Evolutionary conservation across 2,797 vertebrate genomes (phyloP).

Genomic region (Enteromius thamalakanensis): DNA sequence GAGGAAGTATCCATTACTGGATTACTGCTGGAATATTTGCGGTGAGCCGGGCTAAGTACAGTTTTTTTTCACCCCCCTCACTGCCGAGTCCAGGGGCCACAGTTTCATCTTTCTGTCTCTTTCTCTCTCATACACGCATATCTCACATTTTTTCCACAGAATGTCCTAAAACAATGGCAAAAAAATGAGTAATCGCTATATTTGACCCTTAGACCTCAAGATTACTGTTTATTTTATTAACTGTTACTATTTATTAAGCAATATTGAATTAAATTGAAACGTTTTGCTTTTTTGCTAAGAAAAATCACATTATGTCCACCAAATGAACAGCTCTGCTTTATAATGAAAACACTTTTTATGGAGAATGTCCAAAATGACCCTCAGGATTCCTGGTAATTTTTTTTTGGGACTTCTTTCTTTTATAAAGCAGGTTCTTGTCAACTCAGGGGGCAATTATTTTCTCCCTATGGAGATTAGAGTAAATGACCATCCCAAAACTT

Average conservation of each 20-base stretch:
- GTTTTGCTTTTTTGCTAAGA: not conserved
- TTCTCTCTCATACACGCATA: conserved; percentile 57
- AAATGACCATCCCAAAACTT: conserved; percentile 33
- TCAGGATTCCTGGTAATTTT: not conserved
- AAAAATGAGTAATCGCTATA: not conserved
- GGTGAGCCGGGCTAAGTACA: conserved; percentile 76
- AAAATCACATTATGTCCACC: not conserved
- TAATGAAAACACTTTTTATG: not conserved
- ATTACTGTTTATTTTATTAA: not conserved
- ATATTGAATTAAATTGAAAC: not conserved
- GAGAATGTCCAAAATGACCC: not conserved
- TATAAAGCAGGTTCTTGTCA: not conserved
- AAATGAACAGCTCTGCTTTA: not conserved
- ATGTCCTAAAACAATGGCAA: not conserved
- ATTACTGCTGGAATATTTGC: conserved; percentile 84
- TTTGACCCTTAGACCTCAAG: not conserved
- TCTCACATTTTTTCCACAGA: not conserved
- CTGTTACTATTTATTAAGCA: not conserved
- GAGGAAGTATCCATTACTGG: conserved; percentile 89
- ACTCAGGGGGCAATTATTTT: not conserved
- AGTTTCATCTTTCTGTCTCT: conserved; percentile 75
- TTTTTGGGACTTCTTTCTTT: too few relatives aligned
- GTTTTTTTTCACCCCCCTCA: conserved; percentile 48
- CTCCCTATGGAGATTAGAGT: not conserved
- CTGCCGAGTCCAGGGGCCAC: conserved; percentile 73